These are phyloP conservation scores for Leptoclinus maculatus DNA, from an alignment of 2,797 vertebrate species.

Conservation along the genomic window DNA sequence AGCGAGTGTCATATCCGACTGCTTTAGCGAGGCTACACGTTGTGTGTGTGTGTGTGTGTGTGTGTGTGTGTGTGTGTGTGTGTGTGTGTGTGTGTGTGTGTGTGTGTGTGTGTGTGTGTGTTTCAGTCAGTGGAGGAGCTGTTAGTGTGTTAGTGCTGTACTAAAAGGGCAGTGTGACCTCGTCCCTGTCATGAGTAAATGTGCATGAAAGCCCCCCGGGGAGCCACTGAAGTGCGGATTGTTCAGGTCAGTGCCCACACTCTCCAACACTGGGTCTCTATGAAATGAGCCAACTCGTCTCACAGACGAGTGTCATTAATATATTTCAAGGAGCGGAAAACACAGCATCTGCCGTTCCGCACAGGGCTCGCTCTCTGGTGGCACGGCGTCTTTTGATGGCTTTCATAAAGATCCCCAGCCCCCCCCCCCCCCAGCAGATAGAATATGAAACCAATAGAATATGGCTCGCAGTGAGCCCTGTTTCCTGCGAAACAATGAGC, in stretches of 20 bases:
- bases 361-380: constrained; percentile 44
- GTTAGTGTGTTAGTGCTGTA: constrained; percentile 54
- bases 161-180: constrained; percentile 77
- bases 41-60: constrained; percentile 5
- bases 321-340: constrained; percentile 64
- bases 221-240: constrained; percentile 64
- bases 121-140: constrained; percentile 21
- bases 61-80: constrained; percentile 27
- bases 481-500: constrained; percentile 42
- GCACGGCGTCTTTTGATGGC: constrained; percentile 52
- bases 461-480: constrained; percentile 33
- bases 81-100: constrained; percentile 24
- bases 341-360: constrained; percentile 55
- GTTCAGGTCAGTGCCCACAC: constrained; percentile 72
- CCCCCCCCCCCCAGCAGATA: constrained; percentile 30
- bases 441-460: constrained; percentile 52
- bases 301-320: constrained; percentile 70
- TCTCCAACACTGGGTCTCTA: constrained; percentile 52
- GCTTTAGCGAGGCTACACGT: constrained; percentile 21
- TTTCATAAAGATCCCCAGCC: constrained; percentile 57
- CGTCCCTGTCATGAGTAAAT: constrained; percentile 69
- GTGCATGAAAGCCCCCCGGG: constrained; percentile 73
- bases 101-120: constrained; percentile 17
- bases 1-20: constrained; percentile 45
- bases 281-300: constrained; percentile 53